Evolutionary conservation across 2,888 invertebrate species (phyloP).

Genomic region (Caenorhabditis sinica): DNA sequence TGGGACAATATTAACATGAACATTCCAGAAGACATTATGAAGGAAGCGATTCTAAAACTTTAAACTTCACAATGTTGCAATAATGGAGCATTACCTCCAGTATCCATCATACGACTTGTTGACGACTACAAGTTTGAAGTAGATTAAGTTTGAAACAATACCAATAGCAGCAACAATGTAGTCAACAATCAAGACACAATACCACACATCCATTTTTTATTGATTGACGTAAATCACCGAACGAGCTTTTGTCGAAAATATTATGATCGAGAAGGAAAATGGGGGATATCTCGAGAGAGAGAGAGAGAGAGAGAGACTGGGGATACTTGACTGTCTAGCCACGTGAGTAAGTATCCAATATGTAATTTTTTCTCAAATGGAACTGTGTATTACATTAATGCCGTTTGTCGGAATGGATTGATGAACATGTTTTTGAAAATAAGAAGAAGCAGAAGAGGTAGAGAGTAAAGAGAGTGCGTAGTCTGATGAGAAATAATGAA

Average conservation of each 20-base stretch:
- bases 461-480: background rate
- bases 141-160: constrained; percentile 11
- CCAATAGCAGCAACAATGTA: constrained; percentile 25
- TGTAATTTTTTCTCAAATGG: constrained; percentile 3
- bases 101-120: constrained; percentile 25
- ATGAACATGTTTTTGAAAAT: constrained; percentile 4
- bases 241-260: background rate
- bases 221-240: background rate
- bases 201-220: constrained; percentile 25
- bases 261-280: background rate
- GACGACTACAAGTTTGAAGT: constrained; percentile 20
- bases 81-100: constrained; percentile 13
- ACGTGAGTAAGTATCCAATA: constrained; percentile 1
- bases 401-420: background rate
- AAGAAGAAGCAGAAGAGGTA: background rate
- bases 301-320: background rate
- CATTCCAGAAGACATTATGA: constrained; percentile 33
- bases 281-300: background rate
- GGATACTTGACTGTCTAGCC: constrained; percentile 4
- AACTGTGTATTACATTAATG: background rate
- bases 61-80: background rate
- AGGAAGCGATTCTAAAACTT: constrained; percentile 24
- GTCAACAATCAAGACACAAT: background rate
- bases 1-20: background rate
- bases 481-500: background rate